Evolutionary conservation across 2,113 vertebrate species (phyloP).

Genomic region (Carassius auratus): DNA sequence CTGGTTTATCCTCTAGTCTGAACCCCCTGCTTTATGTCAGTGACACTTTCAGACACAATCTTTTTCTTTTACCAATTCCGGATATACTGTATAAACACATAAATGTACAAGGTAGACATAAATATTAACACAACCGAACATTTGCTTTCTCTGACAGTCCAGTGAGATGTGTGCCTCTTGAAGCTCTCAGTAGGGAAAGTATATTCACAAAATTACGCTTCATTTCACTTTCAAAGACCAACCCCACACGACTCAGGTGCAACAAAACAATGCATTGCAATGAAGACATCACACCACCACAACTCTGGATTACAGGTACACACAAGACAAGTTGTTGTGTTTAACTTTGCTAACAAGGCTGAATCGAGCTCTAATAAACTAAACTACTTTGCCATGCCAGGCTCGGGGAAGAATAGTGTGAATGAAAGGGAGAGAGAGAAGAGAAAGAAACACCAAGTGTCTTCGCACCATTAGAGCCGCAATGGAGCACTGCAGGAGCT

Average conservation of each 20-base stretch:
- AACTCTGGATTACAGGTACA: slow-evolving; percentile 25
- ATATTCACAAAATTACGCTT: slow-evolving; percentile 14
- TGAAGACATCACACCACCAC: neutral
- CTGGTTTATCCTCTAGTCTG: neutral
- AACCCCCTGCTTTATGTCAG: neutral
- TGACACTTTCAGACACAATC: neutral
- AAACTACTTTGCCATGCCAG: slow-evolving; percentile 20
- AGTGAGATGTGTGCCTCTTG: neutral
- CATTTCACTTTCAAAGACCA: slow-evolving; percentile 30
- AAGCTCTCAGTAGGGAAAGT: neutral
- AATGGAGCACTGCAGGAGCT: slow-evolving; percentile 47
- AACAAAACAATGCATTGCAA: slow-evolving; percentile 30
- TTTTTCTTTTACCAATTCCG: neutral
- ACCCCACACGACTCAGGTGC: neutral
- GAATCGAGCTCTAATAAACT: slow-evolving; percentile 19
- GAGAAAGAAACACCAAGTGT: slow-evolving; percentile 30
- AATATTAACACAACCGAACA: slow-evolving; percentile 1
- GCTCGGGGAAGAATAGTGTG: slow-evolving; percentile 9
- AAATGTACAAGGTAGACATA: neutral
- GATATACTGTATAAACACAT: neutral
- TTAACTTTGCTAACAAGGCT: slow-evolving; percentile 33
- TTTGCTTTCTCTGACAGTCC: neutral
- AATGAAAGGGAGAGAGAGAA: slow-evolving; percentile 18
- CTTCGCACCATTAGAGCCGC: slow-evolving; percentile 53
- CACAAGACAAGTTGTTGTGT: slow-evolving; percentile 14